Evolutionary conservation across 2,113 vertebrate species (phyloP).

Genomic region (Clarias batrachus): DNA sequence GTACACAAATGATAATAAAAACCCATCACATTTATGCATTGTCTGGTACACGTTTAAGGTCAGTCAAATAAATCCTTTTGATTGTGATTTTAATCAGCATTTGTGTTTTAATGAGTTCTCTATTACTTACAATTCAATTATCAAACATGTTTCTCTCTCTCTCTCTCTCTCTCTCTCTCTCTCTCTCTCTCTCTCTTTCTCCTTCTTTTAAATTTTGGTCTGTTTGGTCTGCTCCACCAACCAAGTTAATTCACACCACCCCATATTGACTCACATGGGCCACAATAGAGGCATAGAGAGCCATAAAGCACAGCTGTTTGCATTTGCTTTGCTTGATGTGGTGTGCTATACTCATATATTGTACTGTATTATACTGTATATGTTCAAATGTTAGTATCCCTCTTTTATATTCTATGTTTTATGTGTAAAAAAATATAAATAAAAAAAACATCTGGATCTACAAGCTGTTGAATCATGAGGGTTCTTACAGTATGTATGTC

Average conservation of each 20-base stretch:
- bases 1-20: not conserved
- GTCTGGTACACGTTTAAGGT: not conserved
- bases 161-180: constrained; percentile 1
- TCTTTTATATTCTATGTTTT: too few species aligned
- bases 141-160: constrained; percentile 26
- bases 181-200: not conserved
- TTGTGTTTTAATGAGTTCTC: constrained; percentile 63
- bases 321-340: constrained; percentile 20
- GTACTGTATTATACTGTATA: not conserved
- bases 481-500: not conserved
- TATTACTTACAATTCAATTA: constrained; percentile 74
- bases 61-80: not conserved
- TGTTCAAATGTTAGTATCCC: too few species aligned
- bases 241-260: constrained; percentile 69
- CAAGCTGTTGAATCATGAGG: too few species aligned
- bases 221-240: constrained; percentile 68
- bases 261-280: constrained; percentile 20
- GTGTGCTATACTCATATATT: constrained; percentile 13
- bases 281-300: not conserved
- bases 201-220: constrained; percentile 49
- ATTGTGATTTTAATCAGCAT: constrained; percentile 53
- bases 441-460: too few species aligned
- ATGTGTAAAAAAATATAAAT: too few species aligned
- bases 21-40: not conserved
- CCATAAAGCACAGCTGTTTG: not conserved